Base-by-base conservation (phyloP, 2,113 vertebrate species). In the Marcusenius ussheri region DNA sequence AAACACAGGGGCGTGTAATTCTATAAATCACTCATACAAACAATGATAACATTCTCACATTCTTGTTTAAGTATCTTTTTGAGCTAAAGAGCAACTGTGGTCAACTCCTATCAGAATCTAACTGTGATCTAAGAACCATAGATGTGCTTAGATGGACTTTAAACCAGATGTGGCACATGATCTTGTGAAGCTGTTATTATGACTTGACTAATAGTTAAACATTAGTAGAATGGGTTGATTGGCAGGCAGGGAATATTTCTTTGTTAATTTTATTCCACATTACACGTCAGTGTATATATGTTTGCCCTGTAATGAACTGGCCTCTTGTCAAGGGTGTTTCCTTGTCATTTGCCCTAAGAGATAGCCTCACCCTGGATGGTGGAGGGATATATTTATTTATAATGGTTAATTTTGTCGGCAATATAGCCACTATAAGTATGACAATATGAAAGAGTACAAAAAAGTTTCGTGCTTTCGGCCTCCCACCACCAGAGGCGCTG, bases 401-500 rank as follows among this genome's bases (percentile, higher is more conserved):
- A n/a, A 46, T 49, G 42, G 10, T n/a, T 27, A 11, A 49, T n/a
- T 46, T n/a, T 24, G 15, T 47, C 83, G n/a, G 5, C n/a, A 47
- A 49, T 47, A 24, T 49, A 45, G 13, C 31, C 31, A 42, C 2
- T 5, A 15, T 8, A 10, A 80, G 17, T 42, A 3, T 11, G 35
- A 17, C 0, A 80, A 80, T 80, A 80, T 2, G 74, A 80, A 42
- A 17, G 11, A 7, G 5, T 77, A 42, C 2, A 31, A 27, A 83
- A 8, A 42, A 21, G 77, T 45, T 45, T 45, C 9, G 31, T 50
- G 77, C 17, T 50, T 50, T 39, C 24, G 5, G 27, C 74, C 47
- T 83, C 88, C 88, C 35, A 83, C 88, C 88, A 83, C 77, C 49
- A 74, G 84, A 39, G 89, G 45, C 83, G 53, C 83, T 66, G 80